A percentile compares a stretch with the other conserved stretches of the same genome.
Conservation (phyloP, 2,797 vertebrate species). For the Pantherophis vulpinus region DNA sequence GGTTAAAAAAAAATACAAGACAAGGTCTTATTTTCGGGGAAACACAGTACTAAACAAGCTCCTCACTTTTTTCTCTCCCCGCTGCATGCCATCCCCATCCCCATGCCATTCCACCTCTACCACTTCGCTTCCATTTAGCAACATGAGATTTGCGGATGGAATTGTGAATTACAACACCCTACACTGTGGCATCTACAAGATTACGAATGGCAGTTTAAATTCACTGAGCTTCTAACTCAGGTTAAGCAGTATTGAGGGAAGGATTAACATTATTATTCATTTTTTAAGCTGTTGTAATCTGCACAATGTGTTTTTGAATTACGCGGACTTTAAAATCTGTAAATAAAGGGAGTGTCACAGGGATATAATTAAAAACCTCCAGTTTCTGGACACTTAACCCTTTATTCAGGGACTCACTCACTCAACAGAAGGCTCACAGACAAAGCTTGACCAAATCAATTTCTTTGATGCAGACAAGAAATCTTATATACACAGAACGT, state of each 20-base stretch:
- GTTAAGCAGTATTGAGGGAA: not conserved
- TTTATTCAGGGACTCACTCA: not conserved
- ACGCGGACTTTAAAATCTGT: not conserved
- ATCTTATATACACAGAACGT: not conserved
- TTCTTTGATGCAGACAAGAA: not conserved
- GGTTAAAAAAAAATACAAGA: too few species aligned
- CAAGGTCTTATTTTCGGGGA: too few species aligned
- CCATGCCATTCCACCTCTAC: not conserved
- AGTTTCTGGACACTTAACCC: not conserved
- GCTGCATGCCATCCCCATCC: not conserved
- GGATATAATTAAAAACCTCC: not conserved
- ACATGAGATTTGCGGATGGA: not conserved
- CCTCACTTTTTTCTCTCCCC: not conserved
- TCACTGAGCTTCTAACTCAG: not conserved
- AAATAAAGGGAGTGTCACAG: not conserved
- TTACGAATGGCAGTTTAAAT: not conserved
- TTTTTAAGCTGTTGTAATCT: not conserved
- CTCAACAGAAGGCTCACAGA: not conserved
- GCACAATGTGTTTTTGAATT: not conserved
- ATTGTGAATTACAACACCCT: not conserved
- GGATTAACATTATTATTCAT: not conserved
- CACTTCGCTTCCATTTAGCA: not conserved
- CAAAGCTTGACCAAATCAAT: not conserved
- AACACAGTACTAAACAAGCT: not conserved
- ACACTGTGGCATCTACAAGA: not conserved